Conservation (phyloP, 1,140 invertebrate species). For the Anastrepha ludens region DNA sequence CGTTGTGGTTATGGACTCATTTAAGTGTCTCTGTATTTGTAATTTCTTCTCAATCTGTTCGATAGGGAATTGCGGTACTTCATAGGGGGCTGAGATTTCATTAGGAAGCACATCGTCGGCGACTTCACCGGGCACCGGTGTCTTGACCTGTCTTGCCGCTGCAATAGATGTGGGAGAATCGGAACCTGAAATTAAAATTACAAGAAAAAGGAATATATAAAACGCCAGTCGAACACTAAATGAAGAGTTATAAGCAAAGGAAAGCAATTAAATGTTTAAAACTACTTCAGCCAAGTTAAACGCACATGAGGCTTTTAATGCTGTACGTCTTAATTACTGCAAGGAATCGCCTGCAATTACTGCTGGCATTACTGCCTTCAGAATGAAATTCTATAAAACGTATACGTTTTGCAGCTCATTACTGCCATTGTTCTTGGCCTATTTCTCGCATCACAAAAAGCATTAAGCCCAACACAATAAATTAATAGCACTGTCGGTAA, state of each 20-base stretch:
- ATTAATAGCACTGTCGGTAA: slow-evolving; percentile 29
- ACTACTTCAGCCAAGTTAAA: neutral
- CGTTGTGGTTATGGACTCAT: slow-evolving; percentile 83
- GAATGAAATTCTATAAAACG: neutral
- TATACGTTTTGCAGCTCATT: slow-evolving; percentile 25
- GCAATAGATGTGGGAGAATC: slow-evolving; percentile 52
- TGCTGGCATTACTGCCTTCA: neutral
- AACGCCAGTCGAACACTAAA: neutral
- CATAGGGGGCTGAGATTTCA: slow-evolving; percentile 94
- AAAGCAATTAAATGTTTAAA: neutral
- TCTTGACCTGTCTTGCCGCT: slow-evolving; percentile 24
- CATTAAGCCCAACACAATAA: slow-evolving; percentile 13
- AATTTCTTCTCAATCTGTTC: slow-evolving; percentile 96
- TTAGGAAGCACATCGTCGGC: slow-evolving; percentile 79
- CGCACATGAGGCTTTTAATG: neutral
- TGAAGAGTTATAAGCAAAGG: neutral
- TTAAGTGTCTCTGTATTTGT: slow-evolving; percentile 92
- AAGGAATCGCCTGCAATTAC: neutral
- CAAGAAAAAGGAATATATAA: neutral
- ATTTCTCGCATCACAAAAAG: neutral
- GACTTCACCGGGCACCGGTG: slow-evolving; percentile 59
- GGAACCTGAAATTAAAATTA: slow-evolving; percentile 41
- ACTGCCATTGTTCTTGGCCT: slow-evolving; percentile 5
- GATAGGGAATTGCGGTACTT: slow-evolving; percentile 97
- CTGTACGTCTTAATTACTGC: slow-evolving; percentile 17